A percentile compares a stretch with the other conserved stretches of the same genome.
Conservation (phyloP, 2,797 vertebrate species). For the Hyperoplus immaculatus region DNA sequence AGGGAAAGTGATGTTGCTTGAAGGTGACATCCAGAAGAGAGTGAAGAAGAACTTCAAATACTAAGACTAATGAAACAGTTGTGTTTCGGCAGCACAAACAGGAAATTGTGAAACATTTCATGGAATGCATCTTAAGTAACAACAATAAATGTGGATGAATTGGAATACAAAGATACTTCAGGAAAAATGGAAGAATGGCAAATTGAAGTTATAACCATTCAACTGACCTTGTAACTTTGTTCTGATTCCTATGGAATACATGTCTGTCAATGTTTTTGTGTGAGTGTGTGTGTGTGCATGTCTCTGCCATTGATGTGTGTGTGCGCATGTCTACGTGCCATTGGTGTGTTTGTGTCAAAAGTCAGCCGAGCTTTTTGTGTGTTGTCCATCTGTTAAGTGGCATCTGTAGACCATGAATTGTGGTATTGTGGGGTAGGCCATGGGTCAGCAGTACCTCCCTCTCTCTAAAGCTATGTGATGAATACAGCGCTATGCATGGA, state of each 20-base stretch:
- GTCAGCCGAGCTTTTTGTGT: constrained; percentile 28
- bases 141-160: neutral
- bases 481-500: neutral
- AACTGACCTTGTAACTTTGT: constrained; percentile 3
- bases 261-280: constrained; percentile 7
- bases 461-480: constrained; percentile 17
- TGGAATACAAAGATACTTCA: neutral
- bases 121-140: neutral
- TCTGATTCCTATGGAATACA: neutral
- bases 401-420: constrained; percentile 64
- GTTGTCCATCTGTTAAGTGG: constrained; percentile 47
- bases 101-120: neutral
- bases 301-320: constrained; percentile 5
- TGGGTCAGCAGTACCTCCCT: constrained; percentile 46
- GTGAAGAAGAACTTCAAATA: neutral
- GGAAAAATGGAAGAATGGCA: neutral
- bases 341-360: constrained; percentile 1
- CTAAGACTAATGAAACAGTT: neutral
- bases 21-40: neutral
- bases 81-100: neutral
- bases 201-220: neutral
- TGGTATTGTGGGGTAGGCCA: constrained; percentile 39
- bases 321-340: neutral
- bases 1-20: neutral
- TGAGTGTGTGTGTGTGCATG: neutral